Conservation (phyloP, 2,113 vertebrate species). For the Hassar affinis region DNA sequence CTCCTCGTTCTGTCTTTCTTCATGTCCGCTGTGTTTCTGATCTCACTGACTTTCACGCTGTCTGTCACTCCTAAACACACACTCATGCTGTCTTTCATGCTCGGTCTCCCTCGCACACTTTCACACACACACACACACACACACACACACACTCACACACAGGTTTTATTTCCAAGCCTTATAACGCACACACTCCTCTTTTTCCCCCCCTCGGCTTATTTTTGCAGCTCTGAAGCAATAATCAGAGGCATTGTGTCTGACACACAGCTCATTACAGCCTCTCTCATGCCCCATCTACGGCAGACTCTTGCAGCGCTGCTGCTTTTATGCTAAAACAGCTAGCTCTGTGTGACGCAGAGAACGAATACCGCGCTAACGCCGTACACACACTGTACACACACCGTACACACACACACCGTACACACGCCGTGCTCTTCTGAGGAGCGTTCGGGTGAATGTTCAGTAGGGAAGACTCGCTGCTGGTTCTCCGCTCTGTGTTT, state of each 20-base stretch:
- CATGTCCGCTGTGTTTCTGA: not conserved
- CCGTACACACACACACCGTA: not conserved
- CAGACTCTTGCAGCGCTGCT: constrained; percentile 31
- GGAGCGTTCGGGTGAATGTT: not conserved
- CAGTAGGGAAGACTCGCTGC: too few species aligned
- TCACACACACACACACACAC: not conserved
- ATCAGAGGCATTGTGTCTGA: constrained; percentile 70
- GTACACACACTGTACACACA: not conserved
- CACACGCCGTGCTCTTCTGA: not conserved
- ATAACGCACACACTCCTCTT: constrained; percentile 14
- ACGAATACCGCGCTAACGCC: not conserved
- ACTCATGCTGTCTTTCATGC: not conserved
- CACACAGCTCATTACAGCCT: constrained; percentile 47
- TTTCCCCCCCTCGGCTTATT: constrained; percentile 52
- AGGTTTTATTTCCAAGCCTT: constrained; percentile 10
- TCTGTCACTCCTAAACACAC: not conserved
- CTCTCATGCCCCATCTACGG: constrained; percentile 38
- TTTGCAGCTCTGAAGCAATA: constrained; percentile 74
- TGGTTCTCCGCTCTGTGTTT: too few species aligned
- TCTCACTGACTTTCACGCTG: not conserved
- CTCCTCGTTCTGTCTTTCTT: not conserved
- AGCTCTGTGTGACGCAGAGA: not conserved
- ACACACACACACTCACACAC: not conserved
- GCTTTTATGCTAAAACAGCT: constrained; percentile 42
- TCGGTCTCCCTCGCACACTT: not conserved